A percentile compares a stretch with the other conserved stretches of the same genome.
Evolutionary conservation across 2,888 invertebrate species (phyloP).

Genomic region (Cacoxenus indagator): DNA sequence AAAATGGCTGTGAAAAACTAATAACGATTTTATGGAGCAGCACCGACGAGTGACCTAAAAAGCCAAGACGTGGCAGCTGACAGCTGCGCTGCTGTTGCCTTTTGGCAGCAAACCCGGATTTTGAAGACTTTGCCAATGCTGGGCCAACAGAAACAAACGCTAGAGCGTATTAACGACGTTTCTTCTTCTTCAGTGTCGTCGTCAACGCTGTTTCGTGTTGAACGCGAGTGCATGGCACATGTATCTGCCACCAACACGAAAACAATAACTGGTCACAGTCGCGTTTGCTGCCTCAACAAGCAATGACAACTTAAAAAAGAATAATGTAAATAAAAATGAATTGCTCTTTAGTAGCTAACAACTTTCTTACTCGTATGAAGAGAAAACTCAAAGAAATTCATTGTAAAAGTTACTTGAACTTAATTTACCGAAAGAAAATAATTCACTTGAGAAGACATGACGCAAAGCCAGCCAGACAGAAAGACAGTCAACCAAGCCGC

Average conservation of each 20-base stretch:
- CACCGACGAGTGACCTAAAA: conserved; percentile 49
- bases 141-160: conserved; percentile 60
- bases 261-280: neutral
- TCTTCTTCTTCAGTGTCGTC: conserved; percentile 27
- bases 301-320: neutral
- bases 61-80: conserved; percentile 22
- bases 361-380: neutral
- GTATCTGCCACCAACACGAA: neutral
- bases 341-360: neutral
- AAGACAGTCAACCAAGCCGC: neutral
- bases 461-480: no score
- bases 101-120: conserved; percentile 65
- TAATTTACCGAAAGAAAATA: no score
- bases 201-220: conserved; percentile 11
- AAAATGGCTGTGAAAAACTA: neutral
- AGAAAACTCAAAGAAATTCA: neutral
- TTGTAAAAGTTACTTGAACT: neutral
- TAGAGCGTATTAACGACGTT: conserved; percentile 38
- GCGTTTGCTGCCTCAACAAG: neutral
- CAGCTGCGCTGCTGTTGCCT: conserved; percentile 34
- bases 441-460: no score
- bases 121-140: conserved; percentile 64
- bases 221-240: neutral
- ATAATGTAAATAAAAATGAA: neutral
- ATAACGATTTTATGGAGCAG: neutral